These are phyloP conservation scores for Cyanoderma ruficeps DNA, from an alignment of 2,113 vertebrate species.

Conservation along the genomic window DNA sequence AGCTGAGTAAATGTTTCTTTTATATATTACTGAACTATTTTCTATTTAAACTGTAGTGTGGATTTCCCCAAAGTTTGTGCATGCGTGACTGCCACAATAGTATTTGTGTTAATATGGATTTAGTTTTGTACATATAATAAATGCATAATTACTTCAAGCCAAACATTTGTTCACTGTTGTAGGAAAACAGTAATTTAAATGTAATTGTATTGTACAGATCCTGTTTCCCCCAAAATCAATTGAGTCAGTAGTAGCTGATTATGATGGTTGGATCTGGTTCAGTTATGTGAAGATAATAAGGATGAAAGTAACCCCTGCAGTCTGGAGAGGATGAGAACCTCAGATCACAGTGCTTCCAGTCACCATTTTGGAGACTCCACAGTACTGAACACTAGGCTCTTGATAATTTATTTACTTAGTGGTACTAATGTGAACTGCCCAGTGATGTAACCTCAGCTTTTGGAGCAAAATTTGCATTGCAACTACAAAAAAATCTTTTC, in stretches of 20 bases:
- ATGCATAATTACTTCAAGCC: conserved; percentile 15
- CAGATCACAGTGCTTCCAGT: not conserved
- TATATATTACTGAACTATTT: not conserved
- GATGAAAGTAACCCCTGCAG: not conserved
- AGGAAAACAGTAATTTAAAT: not conserved
- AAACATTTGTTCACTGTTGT: conserved; percentile 14
- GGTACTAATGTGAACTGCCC: not conserved
- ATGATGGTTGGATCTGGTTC: not conserved
- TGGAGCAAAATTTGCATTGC: not conserved
- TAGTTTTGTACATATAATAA: conserved; percentile 9
- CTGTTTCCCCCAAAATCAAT: not conserved
- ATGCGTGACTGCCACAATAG: not conserved
- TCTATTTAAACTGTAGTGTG: not conserved
- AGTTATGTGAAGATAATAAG: not conserved
- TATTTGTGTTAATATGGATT: conserved; percentile 3
- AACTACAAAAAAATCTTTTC: not conserved
- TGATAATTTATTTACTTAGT: not conserved
- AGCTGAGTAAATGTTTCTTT: not conserved
- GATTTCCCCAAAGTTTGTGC: not conserved
- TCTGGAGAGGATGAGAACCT: not conserved
- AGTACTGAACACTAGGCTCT: not conserved
- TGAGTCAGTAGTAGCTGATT: not conserved
- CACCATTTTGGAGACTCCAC: not conserved
- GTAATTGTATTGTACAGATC: not conserved
- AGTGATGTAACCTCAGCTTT: not conserved